Evolutionary conservation across 1,140 invertebrate species (phyloP), one percentile per base, ranked within the genome.

Genomic region (Eupristina koningsbergeri): DNA sequence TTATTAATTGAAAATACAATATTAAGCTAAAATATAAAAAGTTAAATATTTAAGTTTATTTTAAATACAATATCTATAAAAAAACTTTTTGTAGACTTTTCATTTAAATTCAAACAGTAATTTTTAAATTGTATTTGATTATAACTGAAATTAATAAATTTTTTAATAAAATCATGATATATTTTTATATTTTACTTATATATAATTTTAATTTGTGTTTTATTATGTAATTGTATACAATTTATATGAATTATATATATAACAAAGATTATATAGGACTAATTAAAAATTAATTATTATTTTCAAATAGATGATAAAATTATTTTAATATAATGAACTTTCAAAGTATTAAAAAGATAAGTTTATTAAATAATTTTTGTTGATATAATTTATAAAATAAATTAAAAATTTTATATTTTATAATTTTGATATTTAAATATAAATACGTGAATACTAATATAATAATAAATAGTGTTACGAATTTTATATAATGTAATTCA

Each of bases 1-100:
- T 13, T 26, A 31, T 50, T 71, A 58, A 45, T 73, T 39, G n/a
- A n/a, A 73, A 45, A 45, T 45, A 75, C 41, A n/a, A 31, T 71
- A 34, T 58, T 75, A 81, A 63, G 7, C 80, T 81, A 81, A 75
- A 41, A 9, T 47, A 64, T 81, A 64, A 64, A 74, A 75, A 64
- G 19, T 29, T 58, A 81, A 36, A 81, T 41, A 47, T 75, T 75
- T 45, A 22, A 26, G 11, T 75, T 75, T 31, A 75, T 47, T 11
- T 39, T 29, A 61, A 53, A 5, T 61, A 47, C 19, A 58, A 61
- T 64, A 81, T 39, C n/a, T 64, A 50, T 63, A 61, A 41, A 63
- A 75, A 81, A n/a, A n/a, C n/a, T n/a, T 47, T n/a, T 8, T 29
- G 17, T 15, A 13, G 50, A 64, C 71, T 81, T 39, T 81, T 81